A percentile compares a stretch with the other conserved stretches of the same genome.
These are phyloP conservation scores for Anniella stebbinsi DNA, from an alignment of 2,797 vertebrate species.

Conservation along the genomic window DNA sequence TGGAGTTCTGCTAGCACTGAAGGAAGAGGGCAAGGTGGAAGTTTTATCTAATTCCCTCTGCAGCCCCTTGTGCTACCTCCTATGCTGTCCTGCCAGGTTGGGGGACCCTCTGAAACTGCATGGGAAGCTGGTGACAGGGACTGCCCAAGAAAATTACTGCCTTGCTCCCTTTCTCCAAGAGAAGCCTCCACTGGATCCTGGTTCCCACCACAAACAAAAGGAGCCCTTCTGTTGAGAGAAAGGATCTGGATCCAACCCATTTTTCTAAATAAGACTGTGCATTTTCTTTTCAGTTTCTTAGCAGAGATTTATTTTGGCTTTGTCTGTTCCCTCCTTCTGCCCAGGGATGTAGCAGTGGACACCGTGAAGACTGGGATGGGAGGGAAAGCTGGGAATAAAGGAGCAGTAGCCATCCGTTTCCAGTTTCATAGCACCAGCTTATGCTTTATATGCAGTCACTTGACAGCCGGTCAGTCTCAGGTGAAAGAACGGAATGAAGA, in stretches of 20 bases:
- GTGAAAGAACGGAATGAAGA: constrained; percentile 86
- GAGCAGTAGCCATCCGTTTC: constrained; percentile 84
- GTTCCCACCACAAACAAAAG: background rate
- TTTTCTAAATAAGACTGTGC: constrained; percentile 17
- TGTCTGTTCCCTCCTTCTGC: background rate
- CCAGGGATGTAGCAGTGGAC: constrained; percentile 83
- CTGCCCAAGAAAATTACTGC: background rate
- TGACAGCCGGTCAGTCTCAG: constrained; percentile 85
- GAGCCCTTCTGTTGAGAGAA: background rate
- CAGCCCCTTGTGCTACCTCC: no score
- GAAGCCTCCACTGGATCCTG: background rate
- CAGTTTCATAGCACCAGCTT: constrained; percentile 84
- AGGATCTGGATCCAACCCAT: background rate
- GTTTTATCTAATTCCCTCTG: no score
- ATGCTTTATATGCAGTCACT: constrained; percentile 85
- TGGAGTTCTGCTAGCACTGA: background rate
- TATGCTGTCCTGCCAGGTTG: no score
- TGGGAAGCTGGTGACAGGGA: no score
- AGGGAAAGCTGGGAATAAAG: constrained; percentile 85
- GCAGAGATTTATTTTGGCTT: constrained; percentile 10
- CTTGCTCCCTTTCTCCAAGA: background rate
- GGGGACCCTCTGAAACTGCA: no score
- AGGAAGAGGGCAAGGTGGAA: background rate
- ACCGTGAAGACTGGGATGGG: constrained; percentile 86
- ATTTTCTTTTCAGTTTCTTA: constrained; percentile 38